phyloP scores from a whole-genome alignment of 2,113 vertebrate species.

The Pionites leucogaster region DNA sequence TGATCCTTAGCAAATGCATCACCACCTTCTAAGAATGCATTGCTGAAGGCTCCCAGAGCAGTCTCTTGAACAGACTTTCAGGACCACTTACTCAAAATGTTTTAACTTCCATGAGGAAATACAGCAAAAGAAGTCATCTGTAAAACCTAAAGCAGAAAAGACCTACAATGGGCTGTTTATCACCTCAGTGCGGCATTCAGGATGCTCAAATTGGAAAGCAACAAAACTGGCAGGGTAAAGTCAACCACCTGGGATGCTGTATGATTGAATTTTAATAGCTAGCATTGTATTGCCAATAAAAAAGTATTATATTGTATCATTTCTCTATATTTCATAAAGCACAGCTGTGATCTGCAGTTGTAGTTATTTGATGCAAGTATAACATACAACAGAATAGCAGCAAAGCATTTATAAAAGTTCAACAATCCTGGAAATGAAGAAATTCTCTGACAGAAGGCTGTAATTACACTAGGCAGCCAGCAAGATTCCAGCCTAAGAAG shows the following conservation, averaged over 20 bases:
- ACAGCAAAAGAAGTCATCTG: not conserved
- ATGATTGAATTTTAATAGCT: not conserved
- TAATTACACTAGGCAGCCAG: not conserved
- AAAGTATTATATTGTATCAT: not conserved
- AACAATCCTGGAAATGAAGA: not conserved
- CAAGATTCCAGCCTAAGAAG: not conserved
- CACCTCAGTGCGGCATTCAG: not conserved
- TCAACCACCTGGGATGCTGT: not conserved
- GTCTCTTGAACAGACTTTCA: not conserved
- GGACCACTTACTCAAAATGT: not conserved
- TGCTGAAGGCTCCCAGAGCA: not conserved
- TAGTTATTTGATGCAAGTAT: not conserved
- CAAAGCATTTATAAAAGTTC: not conserved
- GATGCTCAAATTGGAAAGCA: not conserved
- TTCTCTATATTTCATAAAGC: not conserved
- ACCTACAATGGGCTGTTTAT: not conserved
- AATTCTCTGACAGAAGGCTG: not conserved
- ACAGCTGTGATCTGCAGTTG: not conserved
- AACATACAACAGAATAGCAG: not conserved
- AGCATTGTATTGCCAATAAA: not conserved
- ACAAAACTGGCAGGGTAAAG: not conserved
- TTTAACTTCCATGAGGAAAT: not conserved
- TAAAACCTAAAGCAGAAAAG: not conserved
- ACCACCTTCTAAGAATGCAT: rapidly evolving
- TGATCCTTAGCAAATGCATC: not conserved